Evolutionary conservation across 2,888 invertebrate genomes (phyloP).

Genomic region (Rosalia funebris): DNA sequence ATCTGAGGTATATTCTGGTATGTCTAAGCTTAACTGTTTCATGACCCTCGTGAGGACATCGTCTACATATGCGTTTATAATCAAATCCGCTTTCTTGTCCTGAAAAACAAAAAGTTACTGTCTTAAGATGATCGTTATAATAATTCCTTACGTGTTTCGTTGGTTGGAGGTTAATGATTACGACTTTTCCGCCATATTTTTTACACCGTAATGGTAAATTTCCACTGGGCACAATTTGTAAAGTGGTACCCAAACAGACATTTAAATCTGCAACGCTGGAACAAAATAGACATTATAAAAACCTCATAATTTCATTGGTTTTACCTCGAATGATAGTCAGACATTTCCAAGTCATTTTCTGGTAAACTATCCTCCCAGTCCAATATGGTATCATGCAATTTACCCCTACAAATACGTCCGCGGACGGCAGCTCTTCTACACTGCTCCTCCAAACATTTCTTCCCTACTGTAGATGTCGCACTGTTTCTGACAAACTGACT

Average conservation of each 20-base stretch:
- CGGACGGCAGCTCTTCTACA: conserved; percentile 71
- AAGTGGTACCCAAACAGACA: conserved; percentile 94
- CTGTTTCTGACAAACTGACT: conserved; percentile 83
- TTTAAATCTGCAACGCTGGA: conserved; percentile 90
- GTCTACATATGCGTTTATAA: conserved; percentile 91
- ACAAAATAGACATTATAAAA: conserved; percentile 45
- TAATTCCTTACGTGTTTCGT: conserved; percentile 86
- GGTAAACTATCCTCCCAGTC: conserved; percentile 98
- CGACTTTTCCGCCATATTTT: conserved; percentile 87
- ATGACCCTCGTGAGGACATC: conserved; percentile 80
- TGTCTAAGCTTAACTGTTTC: conserved; percentile 76
- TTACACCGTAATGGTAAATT: conserved; percentile 88
- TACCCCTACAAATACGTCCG: conserved; percentile 85
- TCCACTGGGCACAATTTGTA: conserved; percentile 97
- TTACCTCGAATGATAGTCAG: conserved; percentile 88
- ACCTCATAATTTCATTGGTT: not conserved
- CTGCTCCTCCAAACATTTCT: conserved; percentile 74
- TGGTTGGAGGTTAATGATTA: conserved; percentile 96
- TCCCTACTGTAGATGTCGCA: conserved; percentile 85
- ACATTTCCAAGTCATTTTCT: conserved; percentile 82
- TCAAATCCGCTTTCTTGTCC: conserved; percentile 91
- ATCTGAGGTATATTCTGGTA: conserved; percentile 75
- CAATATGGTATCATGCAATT: conserved; percentile 88
- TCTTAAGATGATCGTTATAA: not conserved
- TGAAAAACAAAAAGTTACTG: conserved; percentile 62